Evolutionary conservation across 2,113 vertebrate genomes (phyloP).

Genomic region (Limanda limanda): DNA sequence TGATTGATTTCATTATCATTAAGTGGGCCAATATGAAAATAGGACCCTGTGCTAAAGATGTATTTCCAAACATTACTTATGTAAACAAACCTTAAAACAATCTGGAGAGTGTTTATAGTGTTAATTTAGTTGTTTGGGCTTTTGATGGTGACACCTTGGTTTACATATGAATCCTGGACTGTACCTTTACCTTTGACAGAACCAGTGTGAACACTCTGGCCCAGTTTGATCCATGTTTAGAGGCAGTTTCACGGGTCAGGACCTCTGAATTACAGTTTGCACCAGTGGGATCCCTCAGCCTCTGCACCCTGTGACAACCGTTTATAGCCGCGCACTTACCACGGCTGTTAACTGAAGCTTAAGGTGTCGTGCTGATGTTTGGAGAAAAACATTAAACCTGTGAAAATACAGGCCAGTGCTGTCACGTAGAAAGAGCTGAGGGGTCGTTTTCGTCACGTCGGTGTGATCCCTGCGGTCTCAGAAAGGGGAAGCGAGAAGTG

Average conservation of each 20-base stretch:
- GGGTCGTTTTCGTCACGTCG: constrained; percentile 1
- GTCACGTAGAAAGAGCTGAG: constrained; percentile 34
- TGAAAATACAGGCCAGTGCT: constrained; percentile 43
- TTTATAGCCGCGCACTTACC: constrained; percentile 18
- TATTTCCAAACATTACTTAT: background rate
- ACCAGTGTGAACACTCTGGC: constrained; percentile 5
- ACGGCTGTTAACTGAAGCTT: constrained; percentile 33
- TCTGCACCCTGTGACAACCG: constrained; percentile 23
- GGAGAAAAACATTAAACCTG: constrained; percentile 31
- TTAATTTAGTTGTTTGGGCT: background rate
- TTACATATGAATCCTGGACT: background rate
- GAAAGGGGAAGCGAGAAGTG: constrained; percentile 40
- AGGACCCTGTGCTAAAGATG: background rate
- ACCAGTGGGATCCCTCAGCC: constrained; percentile 2
- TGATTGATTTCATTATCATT: background rate
- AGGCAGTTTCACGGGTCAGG: constrained; percentile 16
- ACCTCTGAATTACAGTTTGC: constrained; percentile 12
- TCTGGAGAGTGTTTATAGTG: background rate
- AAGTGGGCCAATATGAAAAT: background rate
- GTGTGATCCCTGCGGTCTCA: background rate
- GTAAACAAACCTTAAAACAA: background rate
- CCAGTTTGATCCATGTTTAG: constrained; percentile 28
- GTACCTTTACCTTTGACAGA: background rate
- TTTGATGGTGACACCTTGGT: background rate
- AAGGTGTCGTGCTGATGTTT: constrained; percentile 43